phyloP scores from a whole-genome alignment of 2,888 invertebrate species.

The Ophion ellenae region DNA sequence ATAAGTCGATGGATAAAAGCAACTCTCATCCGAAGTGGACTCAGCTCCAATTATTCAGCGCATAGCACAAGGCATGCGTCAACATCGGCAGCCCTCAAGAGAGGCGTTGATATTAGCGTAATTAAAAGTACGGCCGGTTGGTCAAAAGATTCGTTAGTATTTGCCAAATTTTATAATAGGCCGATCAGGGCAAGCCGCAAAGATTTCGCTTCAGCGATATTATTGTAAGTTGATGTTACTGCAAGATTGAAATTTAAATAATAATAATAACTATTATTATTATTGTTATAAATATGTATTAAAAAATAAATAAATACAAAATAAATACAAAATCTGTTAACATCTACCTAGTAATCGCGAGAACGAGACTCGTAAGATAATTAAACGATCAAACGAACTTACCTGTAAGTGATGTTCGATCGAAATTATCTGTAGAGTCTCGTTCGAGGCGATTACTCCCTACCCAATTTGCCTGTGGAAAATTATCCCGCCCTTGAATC shows the following conservation, averaged over 20 bases:
- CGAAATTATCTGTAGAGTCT: too few species aligned
- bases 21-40: slow-evolving; percentile 26
- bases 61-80: slow-evolving; percentile 62
- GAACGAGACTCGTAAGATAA: neutral
- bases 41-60: slow-evolving; percentile 45
- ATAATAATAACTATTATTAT: too few species aligned
- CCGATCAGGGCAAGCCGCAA: neutral
- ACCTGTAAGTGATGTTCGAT: too few species aligned
- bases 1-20: slow-evolving; percentile 51
- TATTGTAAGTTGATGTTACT: neutral
- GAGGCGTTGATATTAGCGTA: slow-evolving; percentile 11
- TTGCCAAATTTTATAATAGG: neutral
- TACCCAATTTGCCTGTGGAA: too few species aligned
- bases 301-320: too few species aligned
- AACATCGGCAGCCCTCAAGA: slow-evolving; percentile 41
- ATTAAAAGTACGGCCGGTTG: slow-evolving; percentile 46
- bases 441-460: too few species aligned
- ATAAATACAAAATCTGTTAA: too few species aligned
- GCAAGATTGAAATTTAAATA: too few species aligned
- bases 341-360: neutral
- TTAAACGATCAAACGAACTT: neutral
- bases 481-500: too few species aligned
- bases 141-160: slow-evolving; percentile 15
- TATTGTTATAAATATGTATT: too few species aligned
- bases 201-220: neutral